Conservation (phyloP, 2,797 vertebrate genomes). For the Heliangelus exortis region DNA sequence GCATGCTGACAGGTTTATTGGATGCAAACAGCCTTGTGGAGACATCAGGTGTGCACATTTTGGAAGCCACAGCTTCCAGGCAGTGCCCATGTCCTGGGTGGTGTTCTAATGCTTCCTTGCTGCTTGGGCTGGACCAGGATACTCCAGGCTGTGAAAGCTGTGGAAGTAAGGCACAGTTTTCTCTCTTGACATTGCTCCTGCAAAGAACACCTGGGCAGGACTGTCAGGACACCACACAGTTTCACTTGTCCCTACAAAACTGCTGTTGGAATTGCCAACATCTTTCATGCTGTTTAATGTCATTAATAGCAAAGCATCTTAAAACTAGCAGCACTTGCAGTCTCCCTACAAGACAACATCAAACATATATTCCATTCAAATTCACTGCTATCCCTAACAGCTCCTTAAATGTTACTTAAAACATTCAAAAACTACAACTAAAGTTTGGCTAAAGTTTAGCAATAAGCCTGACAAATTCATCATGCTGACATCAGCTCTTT, state of each 20-base stretch:
- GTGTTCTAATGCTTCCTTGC: accelerated
- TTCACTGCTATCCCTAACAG: neutral
- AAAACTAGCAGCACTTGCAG: neutral
- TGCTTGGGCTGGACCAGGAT: neutral
- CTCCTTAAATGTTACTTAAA: neutral
- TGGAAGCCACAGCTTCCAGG: neutral
- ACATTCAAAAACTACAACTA: neutral
- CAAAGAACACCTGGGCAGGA: neutral
- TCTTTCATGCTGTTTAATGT: neutral
- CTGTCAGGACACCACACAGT: neutral
- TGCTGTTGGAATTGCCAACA: neutral
- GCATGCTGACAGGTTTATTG: accelerated
- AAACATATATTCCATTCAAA: neutral
- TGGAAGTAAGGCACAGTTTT: neutral
- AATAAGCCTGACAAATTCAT: neutral
- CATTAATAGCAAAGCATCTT: neutral
- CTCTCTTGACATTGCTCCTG: neutral
- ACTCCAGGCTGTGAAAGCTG: neutral
- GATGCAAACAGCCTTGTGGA: neutral
- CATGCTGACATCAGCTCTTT: neutral
- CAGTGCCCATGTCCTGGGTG: neutral
- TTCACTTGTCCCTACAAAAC: neutral
- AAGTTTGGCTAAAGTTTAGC: neutral
- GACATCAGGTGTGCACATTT: neutral
- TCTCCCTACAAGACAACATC: neutral